Percentiles rank a stretch among this genome's conserved stretches.
Evolutionary conservation across 2,113 vertebrate species (phyloP).

Genomic region (Mesembrinibis cayennensis): DNA sequence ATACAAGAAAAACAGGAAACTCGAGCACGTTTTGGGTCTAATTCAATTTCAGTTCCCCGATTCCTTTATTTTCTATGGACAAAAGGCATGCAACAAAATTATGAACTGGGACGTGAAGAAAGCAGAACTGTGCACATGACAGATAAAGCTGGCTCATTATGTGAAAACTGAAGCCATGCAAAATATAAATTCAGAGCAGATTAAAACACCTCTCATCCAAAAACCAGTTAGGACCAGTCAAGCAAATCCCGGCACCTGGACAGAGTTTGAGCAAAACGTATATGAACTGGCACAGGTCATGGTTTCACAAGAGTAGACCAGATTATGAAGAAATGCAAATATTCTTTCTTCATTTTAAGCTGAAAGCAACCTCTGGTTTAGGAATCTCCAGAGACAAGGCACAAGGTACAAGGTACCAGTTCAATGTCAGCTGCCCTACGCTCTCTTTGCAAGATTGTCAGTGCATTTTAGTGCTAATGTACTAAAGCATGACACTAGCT

Average conservation of each 20-base stretch:
- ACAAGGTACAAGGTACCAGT: conserved; percentile 20
- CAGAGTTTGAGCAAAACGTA: conserved; percentile 9
- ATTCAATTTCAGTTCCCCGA: conserved; percentile 67
- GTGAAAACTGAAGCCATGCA: conserved; percentile 45
- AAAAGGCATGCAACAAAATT: conserved; percentile 59
- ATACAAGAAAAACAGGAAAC: conserved; percentile 69
- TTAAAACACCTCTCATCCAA: conserved; percentile 47
- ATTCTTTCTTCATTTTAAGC: conserved; percentile 24
- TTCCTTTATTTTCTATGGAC: conserved; percentile 68
- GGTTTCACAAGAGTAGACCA: background rate
- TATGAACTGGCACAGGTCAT: conserved; percentile 15
- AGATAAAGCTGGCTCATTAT: conserved; percentile 55
- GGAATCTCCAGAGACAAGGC: background rate
- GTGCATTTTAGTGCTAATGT: conserved; percentile 42
- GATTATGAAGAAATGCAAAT: conserved; percentile 29
- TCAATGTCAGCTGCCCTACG: conserved; percentile 29
- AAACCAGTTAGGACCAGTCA: conserved; percentile 42
- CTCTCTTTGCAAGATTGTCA: conserved; percentile 3
- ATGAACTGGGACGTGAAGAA: conserved; percentile 61
- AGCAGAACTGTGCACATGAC: conserved; percentile 58
- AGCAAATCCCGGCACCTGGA: conserved; percentile 39
- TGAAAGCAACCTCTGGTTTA: background rate
- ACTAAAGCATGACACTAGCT: conserved; percentile 52
- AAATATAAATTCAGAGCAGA: conserved; percentile 52
- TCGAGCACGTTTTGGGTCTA: conserved; percentile 62